Conservation (phyloP, 2,888 invertebrate species). For the Eilema sororculum region DNA sequence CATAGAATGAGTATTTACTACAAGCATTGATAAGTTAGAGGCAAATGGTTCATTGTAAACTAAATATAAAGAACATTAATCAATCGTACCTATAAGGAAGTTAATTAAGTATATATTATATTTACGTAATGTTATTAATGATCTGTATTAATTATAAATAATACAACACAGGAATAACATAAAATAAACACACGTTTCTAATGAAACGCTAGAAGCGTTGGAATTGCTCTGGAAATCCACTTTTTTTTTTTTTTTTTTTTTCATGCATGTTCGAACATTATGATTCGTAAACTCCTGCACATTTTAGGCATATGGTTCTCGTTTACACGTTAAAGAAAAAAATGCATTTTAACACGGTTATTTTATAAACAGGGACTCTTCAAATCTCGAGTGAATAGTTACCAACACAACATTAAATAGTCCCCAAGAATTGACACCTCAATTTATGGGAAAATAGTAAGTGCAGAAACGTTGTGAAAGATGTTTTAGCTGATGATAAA, state of each 20-base stretch:
- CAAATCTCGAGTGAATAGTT: no score
- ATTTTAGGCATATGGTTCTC: not conserved
- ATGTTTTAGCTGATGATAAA: not conserved
- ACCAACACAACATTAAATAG: no score
- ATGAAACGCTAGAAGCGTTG: not conserved
- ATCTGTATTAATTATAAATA: not conserved
- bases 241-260: no score
- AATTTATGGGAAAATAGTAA: not conserved
- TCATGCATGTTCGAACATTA: not conserved
- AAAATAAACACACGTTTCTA: not conserved
- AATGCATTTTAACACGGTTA: no score
- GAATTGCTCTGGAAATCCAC: not conserved
- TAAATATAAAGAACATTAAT: not conserved
- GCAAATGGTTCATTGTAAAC: conserved; percentile 12
- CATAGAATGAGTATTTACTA: conserved; percentile 4
- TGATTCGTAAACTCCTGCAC: not conserved
- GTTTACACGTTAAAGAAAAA: no score
- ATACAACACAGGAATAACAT: not conserved
- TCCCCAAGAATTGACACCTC: not conserved
- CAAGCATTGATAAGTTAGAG: conserved; percentile 7
- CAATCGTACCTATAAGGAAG: not conserved
- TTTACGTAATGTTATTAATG: not conserved
- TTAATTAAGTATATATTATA: not conserved
- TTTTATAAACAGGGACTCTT: no score
- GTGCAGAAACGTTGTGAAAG: not conserved